phyloP scores from a whole-genome alignment of 2,888 invertebrate species.

The Miltochrista miniata region DNA sequence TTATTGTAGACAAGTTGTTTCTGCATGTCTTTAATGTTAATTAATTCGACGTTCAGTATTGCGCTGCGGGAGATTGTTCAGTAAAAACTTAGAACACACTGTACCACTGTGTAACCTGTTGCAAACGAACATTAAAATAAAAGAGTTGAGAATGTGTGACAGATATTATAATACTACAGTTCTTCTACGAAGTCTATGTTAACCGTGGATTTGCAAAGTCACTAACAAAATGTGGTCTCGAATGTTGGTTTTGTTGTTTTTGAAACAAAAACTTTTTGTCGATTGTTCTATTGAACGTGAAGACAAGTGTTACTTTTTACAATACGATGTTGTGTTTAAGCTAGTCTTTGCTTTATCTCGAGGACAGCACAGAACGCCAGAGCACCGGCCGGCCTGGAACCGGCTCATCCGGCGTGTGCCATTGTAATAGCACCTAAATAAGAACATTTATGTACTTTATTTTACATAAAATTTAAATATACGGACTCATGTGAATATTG shows the following conservation, averaged over 20 bases:
- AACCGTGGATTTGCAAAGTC: background rate
- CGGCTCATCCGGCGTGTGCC: background rate
- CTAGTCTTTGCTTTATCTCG: background rate
- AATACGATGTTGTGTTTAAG: background rate
- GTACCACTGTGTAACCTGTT: no score
- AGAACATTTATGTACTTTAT: background rate
- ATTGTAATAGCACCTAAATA: background rate
- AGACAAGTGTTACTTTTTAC: background rate
- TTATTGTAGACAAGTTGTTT: no score
- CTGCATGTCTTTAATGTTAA: no score
- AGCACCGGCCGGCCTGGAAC: background rate
- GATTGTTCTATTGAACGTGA: slow-evolving; percentile 9
- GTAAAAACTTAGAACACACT: no score
- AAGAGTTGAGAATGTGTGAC: background rate
- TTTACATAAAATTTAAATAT: no score
- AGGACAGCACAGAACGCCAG: background rate
- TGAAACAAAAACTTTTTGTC: slow-evolving; percentile 3
- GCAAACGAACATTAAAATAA: no score
- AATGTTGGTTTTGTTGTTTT: background rate
- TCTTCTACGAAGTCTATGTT: no score
- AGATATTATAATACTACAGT: background rate
- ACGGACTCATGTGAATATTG: no score
- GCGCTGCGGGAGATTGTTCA: no score
- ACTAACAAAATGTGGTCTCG: background rate
- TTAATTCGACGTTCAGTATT: no score